These are phyloP conservation scores for Halocaridina rubra DNA, from an alignment of 2,888 invertebrate genomes.

Conservation along the genomic window DNA sequence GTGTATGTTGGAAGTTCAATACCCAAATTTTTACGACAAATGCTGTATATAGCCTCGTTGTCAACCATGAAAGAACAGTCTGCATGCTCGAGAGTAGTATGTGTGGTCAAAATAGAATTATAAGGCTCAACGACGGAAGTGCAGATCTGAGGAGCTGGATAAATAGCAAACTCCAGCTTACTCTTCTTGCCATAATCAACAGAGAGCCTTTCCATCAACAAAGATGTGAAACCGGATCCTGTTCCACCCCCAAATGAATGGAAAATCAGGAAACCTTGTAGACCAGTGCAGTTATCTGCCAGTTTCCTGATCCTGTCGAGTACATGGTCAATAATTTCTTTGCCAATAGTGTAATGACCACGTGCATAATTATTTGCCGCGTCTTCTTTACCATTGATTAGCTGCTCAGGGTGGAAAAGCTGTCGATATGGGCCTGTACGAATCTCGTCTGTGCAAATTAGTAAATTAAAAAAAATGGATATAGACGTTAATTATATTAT, in stretches of 20 bases:
- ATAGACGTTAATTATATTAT: not conserved
- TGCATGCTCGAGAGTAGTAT: slow-evolving; percentile 79
- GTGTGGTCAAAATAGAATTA: slow-evolving; percentile 90
- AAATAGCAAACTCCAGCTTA: slow-evolving; percentile 94
- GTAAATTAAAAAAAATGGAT: not conserved
- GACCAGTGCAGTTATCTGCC: slow-evolving; percentile 80
- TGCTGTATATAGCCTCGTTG: slow-evolving; percentile 73
- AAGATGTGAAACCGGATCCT: slow-evolving; percentile 72
- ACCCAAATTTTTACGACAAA: slow-evolving; percentile 80
- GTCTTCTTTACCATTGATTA: slow-evolving; percentile 72
- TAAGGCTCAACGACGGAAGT: slow-evolving; percentile 95
- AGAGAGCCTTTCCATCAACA: slow-evolving; percentile 89
- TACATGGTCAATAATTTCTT: slow-evolving; percentile 80
- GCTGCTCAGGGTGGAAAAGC: slow-evolving; percentile 72
- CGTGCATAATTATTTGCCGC: slow-evolving; percentile 72
- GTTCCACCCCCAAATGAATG: slow-evolving; percentile 72
- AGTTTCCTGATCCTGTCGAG: slow-evolving; percentile 81
- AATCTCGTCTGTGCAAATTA: slow-evolving; percentile 68
- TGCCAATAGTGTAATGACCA: slow-evolving; percentile 80
- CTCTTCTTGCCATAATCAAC: slow-evolving; percentile 97
- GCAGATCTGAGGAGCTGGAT: slow-evolving; percentile 86
- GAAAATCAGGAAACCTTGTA: slow-evolving; percentile 71
- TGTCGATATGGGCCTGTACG: slow-evolving; percentile 70
- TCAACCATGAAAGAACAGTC: slow-evolving; percentile 82
- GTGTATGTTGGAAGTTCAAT: slow-evolving; percentile 86